Base-by-base conservation (phyloP, 1,140 invertebrate genomes). In the Drosophila eugracilis region DNA sequence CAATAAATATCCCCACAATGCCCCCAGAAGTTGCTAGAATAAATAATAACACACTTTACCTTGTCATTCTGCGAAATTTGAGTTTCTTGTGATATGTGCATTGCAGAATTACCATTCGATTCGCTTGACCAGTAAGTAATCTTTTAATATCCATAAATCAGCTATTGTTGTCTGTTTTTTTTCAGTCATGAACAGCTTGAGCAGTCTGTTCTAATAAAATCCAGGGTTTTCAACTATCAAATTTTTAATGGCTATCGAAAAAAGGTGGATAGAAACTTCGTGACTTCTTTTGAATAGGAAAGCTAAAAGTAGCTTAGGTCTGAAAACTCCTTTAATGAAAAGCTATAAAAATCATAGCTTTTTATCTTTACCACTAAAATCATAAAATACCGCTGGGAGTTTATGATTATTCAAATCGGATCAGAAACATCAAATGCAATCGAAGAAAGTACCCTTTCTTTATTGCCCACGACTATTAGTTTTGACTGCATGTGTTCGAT, bases 31-130 rank as follows among this genome's bases (percentile, higher is more conserved):
- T 67, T n/a, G 26, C 21, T 42, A 67, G 65, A 67, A 69, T 67
- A 69, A 67, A 67, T 69, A 69, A 69, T 67, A 69, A 67, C 37
- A 69, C 45, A 53, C 37, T 67, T 52, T 52, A 19, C n/a, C 36
- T 53, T 67, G 65, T 67, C 62, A 67, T 67, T 67, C 17, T 24
- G n/a, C 47, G 44, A 49, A 65, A 32, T 66, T 34, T 44, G 28
- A 52, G 22, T 52, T 39, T 66, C 28, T 62, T 19, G 55, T 34
- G 15, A 26, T 42, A 26, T 60, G n/a, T n/a, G 21, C 21, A 45
- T 36, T 42, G 15, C 24, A 41, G 36, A 32, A 32, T 52, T 32
- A 60, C 26, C 36, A 60, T 53, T 53, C 17, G 34, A 21, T 37
- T 19, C 4, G 32, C 9, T 19, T 57, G 28, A 19, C 15, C 39